Evolutionary conservation across 2,113 vertebrate species (phyloP).

Genomic region (Nesoenas mayeri): DNA sequence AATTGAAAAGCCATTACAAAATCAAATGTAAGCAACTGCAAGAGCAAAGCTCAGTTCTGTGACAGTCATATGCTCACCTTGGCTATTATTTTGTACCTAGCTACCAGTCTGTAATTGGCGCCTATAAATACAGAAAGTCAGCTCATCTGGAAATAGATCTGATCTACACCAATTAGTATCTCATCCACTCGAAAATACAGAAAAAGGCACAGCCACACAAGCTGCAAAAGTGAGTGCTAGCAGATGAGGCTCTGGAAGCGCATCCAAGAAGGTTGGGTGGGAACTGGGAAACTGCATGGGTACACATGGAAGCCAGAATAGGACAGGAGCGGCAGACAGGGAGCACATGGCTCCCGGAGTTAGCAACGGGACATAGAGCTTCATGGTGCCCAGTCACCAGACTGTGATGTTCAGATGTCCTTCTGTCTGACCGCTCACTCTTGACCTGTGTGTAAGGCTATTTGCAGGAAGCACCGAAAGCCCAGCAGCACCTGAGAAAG

Average conservation of each 20-base stretch:
- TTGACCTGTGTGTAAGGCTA: not conserved
- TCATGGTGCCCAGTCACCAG: not conserved
- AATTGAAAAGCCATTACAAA: not conserved
- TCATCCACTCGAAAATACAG: not conserved
- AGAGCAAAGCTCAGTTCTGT: not conserved
- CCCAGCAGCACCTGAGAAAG: not conserved
- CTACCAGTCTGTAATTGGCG: not conserved
- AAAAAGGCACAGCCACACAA: not conserved
- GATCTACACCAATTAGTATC: not conserved
- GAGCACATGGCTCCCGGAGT: rapidly evolving
- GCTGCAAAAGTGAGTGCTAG: not conserved
- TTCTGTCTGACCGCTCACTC: not conserved
- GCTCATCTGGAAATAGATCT: not conserved
- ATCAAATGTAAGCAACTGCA: not conserved
- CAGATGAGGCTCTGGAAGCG: not conserved
- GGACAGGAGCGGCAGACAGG: not conserved
- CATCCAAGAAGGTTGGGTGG: not conserved
- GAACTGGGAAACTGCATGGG: not conserved
- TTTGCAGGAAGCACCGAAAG: not conserved
- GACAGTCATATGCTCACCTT: not conserved
- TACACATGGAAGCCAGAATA: not conserved
- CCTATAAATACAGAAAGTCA: not conserved
- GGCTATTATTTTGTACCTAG: not conserved
- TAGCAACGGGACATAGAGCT: not conserved
- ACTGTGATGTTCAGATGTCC: not conserved